Evolutionary conservation across 2,113 vertebrate genomes (phyloP).

Genomic region (Oreochromis spilurus): DNA sequence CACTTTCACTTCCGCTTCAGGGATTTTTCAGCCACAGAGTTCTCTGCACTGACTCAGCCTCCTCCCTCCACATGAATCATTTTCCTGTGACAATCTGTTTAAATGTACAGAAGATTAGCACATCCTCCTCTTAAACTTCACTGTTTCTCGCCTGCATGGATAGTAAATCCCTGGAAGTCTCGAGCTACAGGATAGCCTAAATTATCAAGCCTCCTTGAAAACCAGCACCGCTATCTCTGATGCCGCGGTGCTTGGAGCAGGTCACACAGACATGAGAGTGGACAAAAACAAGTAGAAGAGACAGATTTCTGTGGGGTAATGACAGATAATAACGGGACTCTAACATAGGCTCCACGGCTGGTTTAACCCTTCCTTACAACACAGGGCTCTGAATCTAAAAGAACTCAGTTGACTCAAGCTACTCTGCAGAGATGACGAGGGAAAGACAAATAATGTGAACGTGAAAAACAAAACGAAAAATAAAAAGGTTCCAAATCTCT

Average conservation of each 20-base stretch:
- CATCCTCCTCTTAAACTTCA: background rate
- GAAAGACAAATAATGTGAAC: background rate
- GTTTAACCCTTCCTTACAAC: slow-evolving; percentile 16
- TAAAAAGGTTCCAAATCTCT: background rate
- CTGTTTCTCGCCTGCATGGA: background rate
- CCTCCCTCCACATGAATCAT: slow-evolving; percentile 3
- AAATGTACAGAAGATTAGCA: background rate
- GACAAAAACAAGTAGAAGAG: background rate
- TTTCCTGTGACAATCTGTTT: background rate
- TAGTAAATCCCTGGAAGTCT: background rate
- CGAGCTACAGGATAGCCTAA: background rate
- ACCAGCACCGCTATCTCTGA: background rate
- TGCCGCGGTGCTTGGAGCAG: background rate
- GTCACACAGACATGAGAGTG: background rate
- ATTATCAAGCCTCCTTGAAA: background rate
- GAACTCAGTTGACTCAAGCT: background rate
- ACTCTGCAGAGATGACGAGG: background rate
- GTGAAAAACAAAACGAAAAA: background rate
- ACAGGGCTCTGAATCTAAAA: background rate
- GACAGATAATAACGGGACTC: slow-evolving; percentile 5
- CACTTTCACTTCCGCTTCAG: slow-evolving; percentile 56
- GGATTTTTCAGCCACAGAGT: background rate
- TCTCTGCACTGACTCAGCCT: background rate
- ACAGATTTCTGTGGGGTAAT: background rate
- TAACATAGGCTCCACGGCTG: background rate